Evolutionary conservation across 2,888 invertebrate genomes (phyloP), one percentile per base, ranked within the genome.

Genomic region (Cactoblastis cactorum): DNA sequence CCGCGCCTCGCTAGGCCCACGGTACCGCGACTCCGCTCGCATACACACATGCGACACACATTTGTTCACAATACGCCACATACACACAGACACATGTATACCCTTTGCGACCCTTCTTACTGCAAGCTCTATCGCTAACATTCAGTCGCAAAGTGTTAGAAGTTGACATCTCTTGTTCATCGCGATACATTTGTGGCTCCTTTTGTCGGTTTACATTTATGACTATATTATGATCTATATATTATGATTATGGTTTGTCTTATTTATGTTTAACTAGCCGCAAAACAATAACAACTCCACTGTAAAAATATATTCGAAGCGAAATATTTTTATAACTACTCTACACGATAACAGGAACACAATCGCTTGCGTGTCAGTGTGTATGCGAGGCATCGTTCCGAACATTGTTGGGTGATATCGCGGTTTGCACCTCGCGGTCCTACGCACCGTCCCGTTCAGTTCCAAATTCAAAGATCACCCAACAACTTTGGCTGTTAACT

Each of bases 1-100:
- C 95, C 96, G 83, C 94, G 95, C 86, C 93, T 95, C 87, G 93
- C 93, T 93, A 92, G 66, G 59, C 65, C 61, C 64, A 59, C 71
- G 65, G 66, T 69, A 62, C 60, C 65, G 67, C 59, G 71, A 58
- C 57, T 32, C 56, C 62, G 50, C 65, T 56, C 60, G 57, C 61
- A 50, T 45, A 53, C 67, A 67, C 63, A 61, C 67, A 61, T 57
- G 54, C 51, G 54, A 47, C 57, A 53, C 47, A 18, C 6, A 35
- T 12, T n/a, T 9, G 5, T 32, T 34, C 39, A 18, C 14, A 6
- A 34, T 5, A 48, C 43, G 14, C 3, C 28, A 28, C 22, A 22
- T 22, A 22, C 22, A 22, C 22, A 22, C 22, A n/a, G n/a, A n/a
- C 22, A 22, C 22, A 22, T 5, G 33, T 1, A 11, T 1, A 12